phyloP scores from a whole-genome alignment of 1,140 invertebrate genomes.

The Eumeta japonica region DNA sequence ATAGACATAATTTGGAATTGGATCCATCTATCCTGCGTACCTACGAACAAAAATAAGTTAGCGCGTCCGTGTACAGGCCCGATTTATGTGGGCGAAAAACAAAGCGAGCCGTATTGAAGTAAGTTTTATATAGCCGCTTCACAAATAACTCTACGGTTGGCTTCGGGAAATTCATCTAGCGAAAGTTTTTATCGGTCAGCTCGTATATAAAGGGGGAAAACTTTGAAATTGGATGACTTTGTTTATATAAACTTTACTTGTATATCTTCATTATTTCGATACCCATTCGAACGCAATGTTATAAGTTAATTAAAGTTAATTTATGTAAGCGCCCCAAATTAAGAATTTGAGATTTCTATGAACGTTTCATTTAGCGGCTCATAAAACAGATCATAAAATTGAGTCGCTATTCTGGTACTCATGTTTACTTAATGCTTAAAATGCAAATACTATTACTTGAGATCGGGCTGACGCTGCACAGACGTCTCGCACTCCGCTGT shows the following conservation, averaged over 20 bases:
- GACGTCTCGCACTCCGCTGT: conserved; percentile 20
- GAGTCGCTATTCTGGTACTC: too few relatives aligned
- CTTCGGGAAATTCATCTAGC: too few relatives aligned
- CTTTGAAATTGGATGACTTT: too few relatives aligned
- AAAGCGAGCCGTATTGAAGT: conserved; percentile 17
- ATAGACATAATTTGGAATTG: conserved; percentile 61
- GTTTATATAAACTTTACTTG: too few relatives aligned
- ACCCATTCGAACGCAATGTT: too few relatives aligned
- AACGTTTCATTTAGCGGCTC: conserved; percentile 50
- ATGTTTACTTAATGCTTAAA: conserved; percentile 50
- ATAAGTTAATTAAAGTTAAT: conserved; percentile 2
- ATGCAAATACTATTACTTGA: conserved; percentile 42
- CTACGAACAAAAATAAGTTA: conserved; percentile 52
- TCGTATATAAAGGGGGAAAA: too few relatives aligned
- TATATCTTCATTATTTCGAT: too few relatives aligned
- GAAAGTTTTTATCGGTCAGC: too few relatives aligned
- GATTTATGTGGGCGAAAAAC: conserved; percentile 45
- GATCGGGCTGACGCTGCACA: conserved; percentile 26
- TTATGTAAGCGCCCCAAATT: conserved; percentile 7
- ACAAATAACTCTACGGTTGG: too few relatives aligned
- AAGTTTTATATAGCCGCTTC: too few relatives aligned
- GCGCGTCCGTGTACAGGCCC: conserved; percentile 21
- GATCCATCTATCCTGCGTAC: conserved; percentile 57
- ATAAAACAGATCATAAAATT: conserved; percentile 51
- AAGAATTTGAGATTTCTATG: conserved; percentile 44